These are phyloP conservation scores for Diarsia rubi DNA, from an alignment of 2,888 invertebrate genomes.

Conservation along the genomic window DNA sequence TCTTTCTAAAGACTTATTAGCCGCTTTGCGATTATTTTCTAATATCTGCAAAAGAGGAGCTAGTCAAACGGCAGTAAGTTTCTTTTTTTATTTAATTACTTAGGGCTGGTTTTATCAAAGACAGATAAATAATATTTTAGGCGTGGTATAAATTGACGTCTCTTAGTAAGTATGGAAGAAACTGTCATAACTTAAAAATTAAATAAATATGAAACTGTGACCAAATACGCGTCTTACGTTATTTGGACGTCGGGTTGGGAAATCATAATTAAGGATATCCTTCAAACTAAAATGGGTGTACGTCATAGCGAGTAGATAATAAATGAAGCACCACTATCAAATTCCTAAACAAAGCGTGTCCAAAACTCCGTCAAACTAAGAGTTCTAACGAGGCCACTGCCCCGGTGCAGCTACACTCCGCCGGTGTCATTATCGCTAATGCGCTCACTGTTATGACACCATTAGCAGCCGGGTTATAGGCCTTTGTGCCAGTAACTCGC, in stretches of 20 bases:
- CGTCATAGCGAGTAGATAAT: not conserved
- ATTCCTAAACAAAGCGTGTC: slow-evolving; percentile 20
- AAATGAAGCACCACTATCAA: slow-evolving; percentile 9
- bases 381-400: slow-evolving; percentile 30
- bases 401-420: slow-evolving; percentile 34
- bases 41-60: not conserved
- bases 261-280: not conserved
- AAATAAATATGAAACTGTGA: not conserved
- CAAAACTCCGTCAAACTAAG: not conserved
- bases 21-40: not conserved
- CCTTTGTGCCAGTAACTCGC: slow-evolving; percentile 48
- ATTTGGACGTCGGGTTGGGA: too few species aligned
- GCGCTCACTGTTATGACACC: slow-evolving; percentile 58
- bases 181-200: not conserved
- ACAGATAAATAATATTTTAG: not conserved
- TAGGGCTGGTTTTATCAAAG: not conserved
- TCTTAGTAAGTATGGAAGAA: not conserved
- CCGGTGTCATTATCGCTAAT: slow-evolving; percentile 54
- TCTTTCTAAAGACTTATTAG: not conserved
- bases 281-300: too few species aligned
- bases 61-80: not conserved
- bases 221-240: not conserved
- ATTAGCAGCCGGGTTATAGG: slow-evolving; percentile 50
- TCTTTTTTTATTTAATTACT: not conserved
- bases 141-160: not conserved